Base-by-base conservation (phyloP, 2,888 invertebrate genomes). In the Frankliniella fusca region DNA sequence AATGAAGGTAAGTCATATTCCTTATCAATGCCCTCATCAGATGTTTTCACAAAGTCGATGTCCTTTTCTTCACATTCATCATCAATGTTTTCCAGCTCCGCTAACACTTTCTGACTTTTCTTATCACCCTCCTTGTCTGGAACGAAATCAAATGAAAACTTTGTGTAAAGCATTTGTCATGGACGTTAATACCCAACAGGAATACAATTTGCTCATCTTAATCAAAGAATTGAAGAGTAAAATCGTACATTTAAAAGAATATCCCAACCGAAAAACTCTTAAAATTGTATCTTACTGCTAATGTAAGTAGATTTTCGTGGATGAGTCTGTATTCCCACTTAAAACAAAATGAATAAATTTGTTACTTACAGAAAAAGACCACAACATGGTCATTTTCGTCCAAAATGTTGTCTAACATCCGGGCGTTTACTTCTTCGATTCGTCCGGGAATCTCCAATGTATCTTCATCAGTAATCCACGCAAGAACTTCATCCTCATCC, bases 51-150 rank as follows among this genome's bases (percentile, higher is more conserved):
- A 87, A 97, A 97, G 87, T 95, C 94, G 85, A 97, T 95, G 85
- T 95, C 93, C 87, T 95, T 94, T 86, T 96, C 94, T 89, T 97
- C 97, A 87, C 96, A 96, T 87, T 96, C 96, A 86, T 97, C 96
- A 86, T 97, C 97, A 85, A 97, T 97, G 86, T 97, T 96, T 88
- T 97, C 97, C 83, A 97, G 87, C 87, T 97, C 96, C 86, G 93
- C 93, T 0, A 97, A 90, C 83, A 97, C 96, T 87, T 95, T 95
- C 85, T 95, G 94, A 48, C 95, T 94, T 87, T 95, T 94, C 86
- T 96, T 95, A 86, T 97, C 96, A 11, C 94, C 94, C 89, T 96
- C 96, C 86, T 94, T 93, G 88, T 97, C 96, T 96, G 87, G 49
- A 83, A 83, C 38, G 23, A n/a, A 83, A 28, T 0, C 0, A 12